phyloP scores from a whole-genome alignment of 2,797 vertebrate species.

The Sebastes steindachneri region DNA sequence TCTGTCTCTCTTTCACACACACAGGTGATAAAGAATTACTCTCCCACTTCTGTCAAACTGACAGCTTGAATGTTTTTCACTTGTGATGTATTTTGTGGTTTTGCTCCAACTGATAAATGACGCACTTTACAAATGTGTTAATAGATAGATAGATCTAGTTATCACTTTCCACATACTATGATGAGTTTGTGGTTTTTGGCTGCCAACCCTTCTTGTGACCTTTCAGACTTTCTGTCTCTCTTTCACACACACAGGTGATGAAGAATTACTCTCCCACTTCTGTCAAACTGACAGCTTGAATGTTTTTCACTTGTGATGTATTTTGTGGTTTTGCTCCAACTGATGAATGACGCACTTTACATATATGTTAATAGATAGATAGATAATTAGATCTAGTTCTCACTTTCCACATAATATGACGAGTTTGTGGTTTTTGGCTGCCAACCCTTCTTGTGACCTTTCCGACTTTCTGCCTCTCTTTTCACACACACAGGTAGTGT shows the following conservation, averaged over 20 bases:
- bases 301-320: background rate
- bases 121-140: no score
- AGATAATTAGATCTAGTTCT: background rate
- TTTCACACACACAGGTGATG: background rate
- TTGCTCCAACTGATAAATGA: no score
- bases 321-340: no score
- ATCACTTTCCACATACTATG: background rate
- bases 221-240: background rate
- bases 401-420: background rate
- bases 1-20: background rate
- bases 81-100: no score
- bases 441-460: background rate
- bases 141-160: background rate
- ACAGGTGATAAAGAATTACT: background rate
- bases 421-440: background rate
- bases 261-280: background rate
- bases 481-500: background rate
- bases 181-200: background rate
- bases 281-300: background rate
- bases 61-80: background rate
- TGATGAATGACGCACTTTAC: no score
- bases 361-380: no score
- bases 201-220: background rate
- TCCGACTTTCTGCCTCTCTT: background rate
- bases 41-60: slow-evolving; percentile 1